Conservation (phyloP, 2,888 invertebrate species). For the Lasioglossum malachurum region DNA sequence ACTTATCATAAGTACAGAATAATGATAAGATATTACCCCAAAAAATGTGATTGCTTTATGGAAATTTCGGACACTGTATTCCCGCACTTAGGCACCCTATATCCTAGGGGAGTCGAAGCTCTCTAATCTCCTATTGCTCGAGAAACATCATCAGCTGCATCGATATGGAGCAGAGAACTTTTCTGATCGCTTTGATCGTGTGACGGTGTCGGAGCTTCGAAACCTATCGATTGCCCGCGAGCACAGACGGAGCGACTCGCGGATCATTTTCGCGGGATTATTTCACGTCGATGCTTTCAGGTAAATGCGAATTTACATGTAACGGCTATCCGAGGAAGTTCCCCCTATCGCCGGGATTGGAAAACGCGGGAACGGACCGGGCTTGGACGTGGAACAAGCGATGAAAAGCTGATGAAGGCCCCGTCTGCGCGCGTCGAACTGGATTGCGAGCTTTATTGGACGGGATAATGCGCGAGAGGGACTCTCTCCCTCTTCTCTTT, state of each 20-base stretch:
- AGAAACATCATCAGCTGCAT: background rate
- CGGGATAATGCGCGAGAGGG: constrained; percentile 29
- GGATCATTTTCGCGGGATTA: constrained; percentile 32
- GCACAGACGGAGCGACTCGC: constrained; percentile 4
- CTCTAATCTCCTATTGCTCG: background rate
- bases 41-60: too few relatives aligned
- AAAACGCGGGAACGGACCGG: constrained; percentile 33
- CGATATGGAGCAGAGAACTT: background rate
- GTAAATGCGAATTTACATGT: constrained; percentile 52
- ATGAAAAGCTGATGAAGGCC: constrained; percentile 54
- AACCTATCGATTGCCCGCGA: constrained; percentile 35
- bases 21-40: too few relatives aligned
- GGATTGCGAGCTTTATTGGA: constrained; percentile 62
- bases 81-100: too few relatives aligned
- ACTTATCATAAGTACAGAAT: too few relatives aligned
- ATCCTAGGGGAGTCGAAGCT: background rate
- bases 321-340: background rate
- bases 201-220: constrained; percentile 4
- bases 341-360: constrained; percentile 38
- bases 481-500: background rate
- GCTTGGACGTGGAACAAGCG: constrained; percentile 3
- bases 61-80: too few relatives aligned
- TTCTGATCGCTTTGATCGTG: constrained; percentile 35
- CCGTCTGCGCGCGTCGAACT: constrained; percentile 40
- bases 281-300: constrained; percentile 38